Percentiles rank a stretch among this genome's conserved stretches.
phyloP scores from a whole-genome alignment of 2,113 vertebrate genomes.

The Microcebus tavaratra region DNA sequence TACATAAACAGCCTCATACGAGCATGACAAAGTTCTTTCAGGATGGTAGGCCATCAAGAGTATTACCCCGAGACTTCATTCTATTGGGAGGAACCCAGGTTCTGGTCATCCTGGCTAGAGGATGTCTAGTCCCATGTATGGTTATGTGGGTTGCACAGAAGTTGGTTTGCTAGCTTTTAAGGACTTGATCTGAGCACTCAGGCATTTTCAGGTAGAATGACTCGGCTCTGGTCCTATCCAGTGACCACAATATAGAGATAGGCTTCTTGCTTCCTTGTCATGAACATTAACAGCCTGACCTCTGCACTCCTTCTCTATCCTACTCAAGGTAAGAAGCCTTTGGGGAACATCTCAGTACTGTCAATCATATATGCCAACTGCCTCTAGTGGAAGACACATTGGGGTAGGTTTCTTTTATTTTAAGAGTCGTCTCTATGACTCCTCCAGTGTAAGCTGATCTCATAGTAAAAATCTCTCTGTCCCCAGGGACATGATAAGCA shows the following conservation, averaged over 20 bases:
- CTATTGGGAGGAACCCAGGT: background rate
- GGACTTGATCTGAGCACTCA: background rate
- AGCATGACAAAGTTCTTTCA: background rate
- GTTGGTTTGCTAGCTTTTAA: background rate
- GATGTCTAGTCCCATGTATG: background rate
- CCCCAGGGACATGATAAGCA: constrained; percentile 53
- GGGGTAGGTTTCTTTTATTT: constrained; percentile 30
- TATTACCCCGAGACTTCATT: background rate
- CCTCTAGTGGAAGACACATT: background rate
- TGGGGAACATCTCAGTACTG: background rate
- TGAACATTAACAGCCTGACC: background rate
- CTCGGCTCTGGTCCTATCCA: background rate
- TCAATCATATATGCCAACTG: background rate
- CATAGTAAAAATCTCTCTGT: constrained; percentile 44
- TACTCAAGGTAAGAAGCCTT: background rate
- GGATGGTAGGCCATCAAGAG: background rate
- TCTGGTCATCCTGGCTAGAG: background rate
- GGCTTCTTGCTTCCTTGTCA: background rate
- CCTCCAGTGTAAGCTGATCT: constrained; percentile 40
- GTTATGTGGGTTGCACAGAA: background rate
- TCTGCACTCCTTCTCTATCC: background rate
- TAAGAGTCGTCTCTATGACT: constrained; percentile 18
- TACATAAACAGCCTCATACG: background rate
- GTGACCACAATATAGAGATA: background rate
- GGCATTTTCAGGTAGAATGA: background rate